phyloP scores from a whole-genome alignment of 2,113 vertebrate species.

The Gavialis gangeticus region DNA sequence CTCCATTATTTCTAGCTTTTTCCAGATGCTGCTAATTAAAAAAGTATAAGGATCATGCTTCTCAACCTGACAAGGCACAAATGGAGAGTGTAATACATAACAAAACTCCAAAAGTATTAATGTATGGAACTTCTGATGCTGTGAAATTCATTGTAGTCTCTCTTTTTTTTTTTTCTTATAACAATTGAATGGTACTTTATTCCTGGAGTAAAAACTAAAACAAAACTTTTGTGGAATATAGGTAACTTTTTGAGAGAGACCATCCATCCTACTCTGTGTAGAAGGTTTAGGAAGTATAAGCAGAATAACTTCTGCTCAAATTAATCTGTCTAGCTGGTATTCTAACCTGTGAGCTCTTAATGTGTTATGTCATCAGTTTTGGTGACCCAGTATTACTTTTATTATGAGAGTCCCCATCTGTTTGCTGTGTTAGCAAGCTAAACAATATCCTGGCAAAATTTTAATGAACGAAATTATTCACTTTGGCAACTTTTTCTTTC shows the following conservation, averaged over 20 bases:
- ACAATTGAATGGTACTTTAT: not conserved
- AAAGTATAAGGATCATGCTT: not conserved
- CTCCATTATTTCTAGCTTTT: not conserved
- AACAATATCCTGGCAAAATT: conserved; percentile 9
- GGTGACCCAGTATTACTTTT: not conserved
- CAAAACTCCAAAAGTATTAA: not conserved
- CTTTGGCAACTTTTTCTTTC: conserved; percentile 33
- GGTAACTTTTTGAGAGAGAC: not conserved
- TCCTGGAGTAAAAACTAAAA: not conserved
- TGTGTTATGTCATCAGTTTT: not conserved
- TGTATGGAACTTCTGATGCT: not conserved
- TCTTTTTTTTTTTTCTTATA: not conserved
- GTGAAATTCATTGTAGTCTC: not conserved
- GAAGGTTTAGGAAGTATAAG: not conserved
- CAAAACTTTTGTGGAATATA: not conserved
- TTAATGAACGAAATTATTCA: conserved; percentile 9
- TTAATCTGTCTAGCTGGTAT: not conserved
- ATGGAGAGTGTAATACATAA: not conserved
- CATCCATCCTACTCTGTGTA: not conserved
- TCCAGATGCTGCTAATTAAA: not conserved
- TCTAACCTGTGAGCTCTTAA: not conserved
- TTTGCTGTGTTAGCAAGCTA: conserved; percentile 36
- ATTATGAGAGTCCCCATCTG: conserved; percentile 21
- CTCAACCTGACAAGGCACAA: not conserved
- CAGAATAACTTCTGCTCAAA: not conserved